Evolutionary conservation across 2,888 invertebrate species (phyloP), one percentile per base, ranked within the genome.

Genomic region (Galeopsomyia nigrocyanea): DNA sequence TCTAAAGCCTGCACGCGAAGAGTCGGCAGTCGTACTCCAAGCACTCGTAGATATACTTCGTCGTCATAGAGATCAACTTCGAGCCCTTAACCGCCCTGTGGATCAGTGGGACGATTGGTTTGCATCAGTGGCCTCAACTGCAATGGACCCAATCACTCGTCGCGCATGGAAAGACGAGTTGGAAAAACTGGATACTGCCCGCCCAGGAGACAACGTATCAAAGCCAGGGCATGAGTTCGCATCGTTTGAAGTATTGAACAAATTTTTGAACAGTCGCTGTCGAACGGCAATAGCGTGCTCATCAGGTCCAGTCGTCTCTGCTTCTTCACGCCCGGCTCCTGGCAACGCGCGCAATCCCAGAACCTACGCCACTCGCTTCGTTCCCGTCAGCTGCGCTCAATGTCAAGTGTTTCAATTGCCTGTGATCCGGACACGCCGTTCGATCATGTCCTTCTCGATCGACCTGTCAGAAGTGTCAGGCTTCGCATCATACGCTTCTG

Each of bases 71-170:
- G 49, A 62, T 2, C 61, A 62, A 19, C 21, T 62, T 19, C 9
- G 61, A 47, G 14, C 13, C 16, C 22, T 62, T 7, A 49, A 47
- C 10, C 61, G 49, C 9, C 49, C 61, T 14, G 47, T 62, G 16
- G 49, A 62, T 9, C 22, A 61, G 16, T 61, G 61, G 61, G 61
- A 61, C 13, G 61, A 61, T 16, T 61, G 61, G 61, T 47, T 61
- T 16, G 61, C 47, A 13, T 61, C 61, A 16, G 17, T 61, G 13
- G 61, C 61, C 47, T 21, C 61, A 16, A 22, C 17, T 16, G 22
- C 17, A 2, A 47, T 47, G 49, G 61, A 61, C 14, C 46, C 61
- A 47, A 2, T 47, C 2, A 61, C 61, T 10, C 47, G 61, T 16
- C 61, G 47, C n/a, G 61, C 17, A 16, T 61, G 61, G 61, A 47